Percentiles rank a stretch among this genome's conserved stretches.
phyloP scores from a whole-genome alignment of 2,797 vertebrate species.

The Gymnodraco acuticeps region DNA sequence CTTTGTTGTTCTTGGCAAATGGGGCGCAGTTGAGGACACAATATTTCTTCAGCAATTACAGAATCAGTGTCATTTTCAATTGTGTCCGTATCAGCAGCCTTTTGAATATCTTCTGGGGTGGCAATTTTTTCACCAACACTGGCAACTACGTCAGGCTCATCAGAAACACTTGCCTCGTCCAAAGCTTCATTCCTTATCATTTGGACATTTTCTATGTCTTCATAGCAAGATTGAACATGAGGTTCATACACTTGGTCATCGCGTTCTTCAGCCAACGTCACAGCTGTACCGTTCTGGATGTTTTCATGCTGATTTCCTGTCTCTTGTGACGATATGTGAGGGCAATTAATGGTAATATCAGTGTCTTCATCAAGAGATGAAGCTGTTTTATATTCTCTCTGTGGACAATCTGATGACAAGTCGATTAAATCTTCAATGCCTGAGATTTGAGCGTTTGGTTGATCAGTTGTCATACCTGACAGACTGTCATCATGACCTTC shows the following conservation, averaged over 20 bases:
- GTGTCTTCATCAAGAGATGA: conserved; percentile 6
- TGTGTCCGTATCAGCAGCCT: background rate
- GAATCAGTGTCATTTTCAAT: background rate
- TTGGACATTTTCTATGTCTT: conserved; percentile 10
- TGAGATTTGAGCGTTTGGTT: conserved; percentile 1
- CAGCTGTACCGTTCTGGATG: background rate
- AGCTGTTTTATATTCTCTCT: conserved; percentile 3
- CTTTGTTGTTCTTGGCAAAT: background rate
- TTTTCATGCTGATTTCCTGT: background rate
- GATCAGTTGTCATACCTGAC: background rate
- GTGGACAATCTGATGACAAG: conserved; percentile 5
- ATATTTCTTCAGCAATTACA: conserved; percentile 4
- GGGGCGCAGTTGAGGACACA: background rate
- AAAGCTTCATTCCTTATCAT: background rate
- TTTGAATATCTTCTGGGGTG: background rate
- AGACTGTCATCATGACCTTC: background rate
- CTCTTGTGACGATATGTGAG: background rate
- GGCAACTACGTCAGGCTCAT: background rate
- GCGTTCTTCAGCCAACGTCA: background rate
- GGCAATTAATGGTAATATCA: background rate
- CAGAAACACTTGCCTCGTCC: background rate
- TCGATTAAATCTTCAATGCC: background rate
- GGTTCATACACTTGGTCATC: background rate
- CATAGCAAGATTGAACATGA: background rate
- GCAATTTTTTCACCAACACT: background rate